Evolutionary conservation across 2,113 vertebrate species (phyloP).

Genomic region (Malurus elegans): DNA sequence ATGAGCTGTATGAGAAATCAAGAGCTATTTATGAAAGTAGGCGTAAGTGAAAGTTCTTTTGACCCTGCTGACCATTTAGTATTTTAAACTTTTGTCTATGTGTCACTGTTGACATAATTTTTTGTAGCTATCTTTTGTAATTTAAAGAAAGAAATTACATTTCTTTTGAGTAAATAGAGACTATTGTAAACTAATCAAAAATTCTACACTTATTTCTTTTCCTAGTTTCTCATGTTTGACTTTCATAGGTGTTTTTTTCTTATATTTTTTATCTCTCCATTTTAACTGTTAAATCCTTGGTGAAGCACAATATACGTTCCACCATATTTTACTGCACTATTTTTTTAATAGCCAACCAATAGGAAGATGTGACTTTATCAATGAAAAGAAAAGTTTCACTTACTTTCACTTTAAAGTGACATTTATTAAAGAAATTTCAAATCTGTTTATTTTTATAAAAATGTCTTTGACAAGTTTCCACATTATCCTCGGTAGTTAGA

Average conservation of each 20-base stretch:
- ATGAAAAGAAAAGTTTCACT: not conserved
- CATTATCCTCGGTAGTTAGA: not conserved
- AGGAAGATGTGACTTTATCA: not conserved
- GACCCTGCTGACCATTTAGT: conserved; percentile 11
- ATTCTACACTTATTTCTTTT: not conserved
- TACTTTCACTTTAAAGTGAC: not conserved
- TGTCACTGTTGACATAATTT: not conserved
- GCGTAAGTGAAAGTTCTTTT: conserved; percentile 89
- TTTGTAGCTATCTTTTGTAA: not conserved
- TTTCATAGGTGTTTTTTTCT: not conserved
- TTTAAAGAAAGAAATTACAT: not conserved
- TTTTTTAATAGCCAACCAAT: not conserved
- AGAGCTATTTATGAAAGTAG: conserved; percentile 99
- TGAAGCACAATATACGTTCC: not conserved
- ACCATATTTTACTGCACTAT: not conserved
- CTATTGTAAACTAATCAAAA: not conserved
- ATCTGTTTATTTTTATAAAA: not conserved
- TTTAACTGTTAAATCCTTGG: not conserved
- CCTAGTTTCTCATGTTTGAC: not conserved
- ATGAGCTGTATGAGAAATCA: conserved; percentile 96
- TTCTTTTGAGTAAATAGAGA: not conserved
- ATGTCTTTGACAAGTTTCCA: not conserved
- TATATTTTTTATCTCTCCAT: not conserved
- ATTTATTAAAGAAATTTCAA: not conserved
- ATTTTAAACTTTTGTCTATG: not conserved